Conservation (phyloP, 2,888 invertebrate species). For the Agriopis leucophaearia region DNA sequence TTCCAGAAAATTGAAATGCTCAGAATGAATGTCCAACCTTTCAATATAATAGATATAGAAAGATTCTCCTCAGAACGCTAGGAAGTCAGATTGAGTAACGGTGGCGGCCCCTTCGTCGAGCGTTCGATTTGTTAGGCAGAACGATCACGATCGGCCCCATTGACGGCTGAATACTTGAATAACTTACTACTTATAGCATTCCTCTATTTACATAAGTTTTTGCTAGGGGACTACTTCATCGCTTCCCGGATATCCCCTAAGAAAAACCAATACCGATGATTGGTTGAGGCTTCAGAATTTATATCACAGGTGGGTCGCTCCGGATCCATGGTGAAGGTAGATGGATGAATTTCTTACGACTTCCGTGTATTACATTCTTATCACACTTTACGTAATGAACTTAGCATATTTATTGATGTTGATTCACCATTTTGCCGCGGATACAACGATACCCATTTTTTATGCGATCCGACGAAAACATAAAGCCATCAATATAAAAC, state of each 20-base stretch:
- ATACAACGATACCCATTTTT: constrained; percentile 34
- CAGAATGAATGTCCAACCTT: constrained; percentile 47
- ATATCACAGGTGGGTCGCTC: constrained; percentile 23
- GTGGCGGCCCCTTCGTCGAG: constrained; percentile 49
- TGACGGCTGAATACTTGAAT: constrained; percentile 64
- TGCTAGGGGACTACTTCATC: constrained; percentile 38
- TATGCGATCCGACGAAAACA: constrained; percentile 38
- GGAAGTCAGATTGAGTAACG: constrained; percentile 63
- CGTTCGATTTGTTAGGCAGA: constrained; percentile 65
- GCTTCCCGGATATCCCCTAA: constrained; percentile 26
- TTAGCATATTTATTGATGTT: constrained; percentile 40
- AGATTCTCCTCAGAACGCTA: constrained; percentile 53
- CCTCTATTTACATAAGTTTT: constrained; percentile 49
- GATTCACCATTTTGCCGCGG: constrained; percentile 38
- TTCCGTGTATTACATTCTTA: constrained; percentile 38
- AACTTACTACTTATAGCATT: constrained; percentile 53
- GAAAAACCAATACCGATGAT: constrained; percentile 32
- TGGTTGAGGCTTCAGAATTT: constrained; percentile 28
- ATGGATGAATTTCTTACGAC: constrained; percentile 37
- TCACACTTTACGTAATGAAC: constrained; percentile 39
- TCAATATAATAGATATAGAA: constrained; percentile 48
- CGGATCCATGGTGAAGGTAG: constrained; percentile 30
- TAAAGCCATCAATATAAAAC: constrained; percentile 70
- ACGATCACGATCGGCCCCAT: constrained; percentile 58
- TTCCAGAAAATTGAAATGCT: constrained; percentile 34